A percentile compares a stretch with the other conserved stretches of the same genome.
Conservation (phyloP, 2,888 invertebrate genomes). For the Harpalus rufipes region DNA sequence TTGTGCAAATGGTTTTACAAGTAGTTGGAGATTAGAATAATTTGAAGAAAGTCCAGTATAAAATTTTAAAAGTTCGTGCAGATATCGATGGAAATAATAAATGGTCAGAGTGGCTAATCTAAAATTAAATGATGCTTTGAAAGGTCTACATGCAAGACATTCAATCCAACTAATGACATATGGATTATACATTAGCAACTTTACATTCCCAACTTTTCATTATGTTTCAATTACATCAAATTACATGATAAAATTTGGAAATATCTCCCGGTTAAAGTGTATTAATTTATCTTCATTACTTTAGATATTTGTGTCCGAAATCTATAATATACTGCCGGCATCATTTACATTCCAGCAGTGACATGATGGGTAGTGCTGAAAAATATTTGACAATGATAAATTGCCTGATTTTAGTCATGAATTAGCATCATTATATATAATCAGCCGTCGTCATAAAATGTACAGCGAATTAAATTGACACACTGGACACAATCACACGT, state of each 20-base stretch:
- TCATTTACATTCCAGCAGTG: slow-evolving; percentile 42
- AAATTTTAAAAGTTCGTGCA: slow-evolving; percentile 19
- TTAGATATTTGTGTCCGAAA: slow-evolving; percentile 38
- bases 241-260: background rate
- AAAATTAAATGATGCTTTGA: slow-evolving; percentile 43
- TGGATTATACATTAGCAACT: slow-evolving; percentile 30
- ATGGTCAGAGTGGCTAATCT: slow-evolving; percentile 13
- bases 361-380: slow-evolving; percentile 41
- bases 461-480: slow-evolving; percentile 36
- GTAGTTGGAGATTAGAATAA: too few species aligned
- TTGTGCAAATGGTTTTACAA: background rate
- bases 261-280: background rate
- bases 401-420: slow-evolving; percentile 27
- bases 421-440: slow-evolving; percentile 54
- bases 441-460: slow-evolving; percentile 54
- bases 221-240: background rate
- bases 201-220: background rate
- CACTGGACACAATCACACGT: slow-evolving; percentile 1
- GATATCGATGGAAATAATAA: background rate
- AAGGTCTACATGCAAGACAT: slow-evolving; percentile 25
- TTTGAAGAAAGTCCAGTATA: background rate
- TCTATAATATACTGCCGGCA: slow-evolving; percentile 38
- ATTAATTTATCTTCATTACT: slow-evolving; percentile 51
- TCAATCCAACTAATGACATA: slow-evolving; percentile 39
- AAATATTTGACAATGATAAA: slow-evolving; percentile 43